Evolutionary conservation across 2,113 vertebrate genomes (phyloP).

Genomic region (Bucco capensis): DNA sequence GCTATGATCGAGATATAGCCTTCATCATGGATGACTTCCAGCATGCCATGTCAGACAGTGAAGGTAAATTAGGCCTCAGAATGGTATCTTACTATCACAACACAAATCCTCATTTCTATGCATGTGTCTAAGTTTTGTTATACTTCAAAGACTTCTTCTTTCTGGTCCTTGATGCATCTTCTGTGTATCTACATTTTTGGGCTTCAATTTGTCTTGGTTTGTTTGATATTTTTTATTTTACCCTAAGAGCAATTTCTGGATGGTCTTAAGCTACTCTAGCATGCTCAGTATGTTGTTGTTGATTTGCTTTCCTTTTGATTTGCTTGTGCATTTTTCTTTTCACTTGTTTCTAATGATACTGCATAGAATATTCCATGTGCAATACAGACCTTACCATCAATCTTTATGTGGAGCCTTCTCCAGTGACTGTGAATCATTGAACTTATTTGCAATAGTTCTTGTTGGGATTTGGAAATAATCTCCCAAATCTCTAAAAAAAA

Average conservation of each 20-base stretch:
- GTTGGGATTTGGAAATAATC: constrained; percentile 40
- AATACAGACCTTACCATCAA: not conserved
- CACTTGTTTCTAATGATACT: constrained; percentile 24
- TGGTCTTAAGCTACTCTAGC: constrained; percentile 55
- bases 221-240: constrained; percentile 8
- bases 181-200: constrained; percentile 48
- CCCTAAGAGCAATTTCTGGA: constrained; percentile 10
- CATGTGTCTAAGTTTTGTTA: constrained; percentile 82
- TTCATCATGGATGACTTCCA: constrained; percentile 99
- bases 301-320: constrained; percentile 54
- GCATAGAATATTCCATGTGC: constrained; percentile 7
- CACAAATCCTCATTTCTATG: constrained; percentile 81
- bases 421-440: constrained; percentile 36
- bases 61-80: constrained; percentile 93
- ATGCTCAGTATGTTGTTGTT: constrained; percentile 63
- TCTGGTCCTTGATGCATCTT: constrained; percentile 65
- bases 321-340: constrained; percentile 59
- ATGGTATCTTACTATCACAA: constrained; percentile 76
- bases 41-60: constrained; percentile 99
- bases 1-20: constrained; percentile 95
- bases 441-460: constrained; percentile 21
- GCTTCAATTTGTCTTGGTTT: constrained; percentile 41
- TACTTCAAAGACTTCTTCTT: constrained; percentile 60
- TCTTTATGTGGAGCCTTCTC: constrained; percentile 15
- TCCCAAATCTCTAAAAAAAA: constrained; percentile 31